These are phyloP conservation scores for Capromys pilorides DNA, from an alignment of 2,797 vertebrate species.

Conservation along the genomic window DNA sequence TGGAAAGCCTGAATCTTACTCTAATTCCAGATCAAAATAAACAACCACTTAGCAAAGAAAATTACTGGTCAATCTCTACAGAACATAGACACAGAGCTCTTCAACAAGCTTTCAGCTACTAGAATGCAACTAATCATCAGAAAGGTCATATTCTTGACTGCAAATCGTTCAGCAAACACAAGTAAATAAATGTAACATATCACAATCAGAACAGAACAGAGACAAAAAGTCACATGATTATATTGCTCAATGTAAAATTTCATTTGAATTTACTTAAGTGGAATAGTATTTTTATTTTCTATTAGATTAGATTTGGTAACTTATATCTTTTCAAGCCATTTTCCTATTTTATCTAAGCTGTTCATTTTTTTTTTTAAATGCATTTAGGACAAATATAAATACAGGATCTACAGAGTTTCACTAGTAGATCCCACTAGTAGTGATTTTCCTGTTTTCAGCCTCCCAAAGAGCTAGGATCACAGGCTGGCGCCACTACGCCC, in stretches of 20 bases:
- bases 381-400: too few species aligned
- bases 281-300: not conserved
- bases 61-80: not conserved
- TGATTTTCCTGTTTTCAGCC: too few species aligned
- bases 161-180: not conserved
- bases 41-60: not conserved
- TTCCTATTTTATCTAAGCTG: not conserved
- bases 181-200: not conserved
- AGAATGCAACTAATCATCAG: not conserved
- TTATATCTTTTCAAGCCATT: not conserved
- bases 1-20: not conserved
- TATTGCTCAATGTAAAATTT: not conserved
- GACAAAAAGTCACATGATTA: not conserved
- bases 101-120: not conserved
- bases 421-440: too few species aligned
- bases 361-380: too few species aligned
- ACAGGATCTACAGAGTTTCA: too few species aligned
- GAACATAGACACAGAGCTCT: not conserved
- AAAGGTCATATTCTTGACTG: not conserved
- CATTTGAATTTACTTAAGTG: not conserved
- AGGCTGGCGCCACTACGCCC: too few species aligned
- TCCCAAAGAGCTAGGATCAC: too few species aligned
- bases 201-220: not conserved
- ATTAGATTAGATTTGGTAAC: not conserved
- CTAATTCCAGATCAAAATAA: not conserved